A percentile compares a stretch with the other conserved stretches of the same genome.
These are phyloP conservation scores for Platalea minor DNA, from an alignment of 2,797 vertebrate species.

Conservation along the genomic window DNA sequence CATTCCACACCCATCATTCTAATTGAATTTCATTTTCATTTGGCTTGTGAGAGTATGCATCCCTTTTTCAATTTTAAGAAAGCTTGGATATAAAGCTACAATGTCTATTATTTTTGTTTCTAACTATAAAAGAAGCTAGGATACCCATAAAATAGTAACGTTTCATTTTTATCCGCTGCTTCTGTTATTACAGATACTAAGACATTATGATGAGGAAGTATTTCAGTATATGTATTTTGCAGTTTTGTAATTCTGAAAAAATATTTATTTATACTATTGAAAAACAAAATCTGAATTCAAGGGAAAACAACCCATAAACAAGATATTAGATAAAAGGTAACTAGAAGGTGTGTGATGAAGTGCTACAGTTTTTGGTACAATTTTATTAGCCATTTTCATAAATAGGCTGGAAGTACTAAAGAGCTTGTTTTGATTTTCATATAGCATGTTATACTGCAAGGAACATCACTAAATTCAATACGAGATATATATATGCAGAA, in stretches of 20 bases:
- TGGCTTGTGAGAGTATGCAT: not conserved
- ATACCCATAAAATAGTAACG: not conserved
- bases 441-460: not conserved
- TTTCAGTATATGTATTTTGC: not conserved
- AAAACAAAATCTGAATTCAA: not conserved
- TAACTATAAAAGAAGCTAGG: not conserved
- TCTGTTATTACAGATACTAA: not conserved
- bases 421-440: not conserved
- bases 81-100: not conserved
- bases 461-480: not conserved
- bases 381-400: not conserved
- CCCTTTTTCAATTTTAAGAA: not conserved
- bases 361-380: not conserved
- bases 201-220: not conserved
- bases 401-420: not conserved
- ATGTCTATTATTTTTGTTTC: not conserved
- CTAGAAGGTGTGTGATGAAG: not conserved
- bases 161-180: not conserved
- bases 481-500: not conserved
- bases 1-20: not conserved
- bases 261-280: not conserved
- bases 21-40: not conserved
- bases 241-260: not conserved
- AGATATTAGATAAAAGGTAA: not conserved
- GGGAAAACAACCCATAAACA: fast-evolving